Evolutionary conservation across 35 echinoderm and acorn worm species (phyloP), one percentile per base, ranked within the genome.

Genomic region (Amphiura filiformis): DNA sequence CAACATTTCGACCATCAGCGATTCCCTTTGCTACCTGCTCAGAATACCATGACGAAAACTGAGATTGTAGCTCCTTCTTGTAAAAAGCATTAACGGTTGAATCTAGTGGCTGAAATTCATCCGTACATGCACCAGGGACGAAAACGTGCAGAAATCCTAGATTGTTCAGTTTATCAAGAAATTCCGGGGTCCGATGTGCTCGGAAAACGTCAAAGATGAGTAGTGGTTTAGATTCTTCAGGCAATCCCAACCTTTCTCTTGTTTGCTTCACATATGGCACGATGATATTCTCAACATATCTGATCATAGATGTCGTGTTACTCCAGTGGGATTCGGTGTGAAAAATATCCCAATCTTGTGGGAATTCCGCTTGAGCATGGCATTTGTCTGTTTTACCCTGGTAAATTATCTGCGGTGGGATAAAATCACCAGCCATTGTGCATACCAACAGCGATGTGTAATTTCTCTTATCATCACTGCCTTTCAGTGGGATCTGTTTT

Each of bases 141-240:
- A 9, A 47, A 17, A 47, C 41, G 17, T 4, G 17, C 41, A 47
- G 41, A 9, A 17, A 4, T 9, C 41, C 41, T 9, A 17, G 41
- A 9, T 47, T 47, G 5, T 9, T 76, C 37, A 90, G 39, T 75
- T 79, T 76, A 9, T 90, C 17, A 0, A 3, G 36, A 37, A 90
- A 20, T 38, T 90, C 88, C 5, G 84, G 70, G 3, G 34, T 49
- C 13, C 32, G 36, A 64, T 83, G 88, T 20, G 79, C 88, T 0
- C 31, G 37, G 36, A 81, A 90, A 5, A 90, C 88, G 76, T 90
- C 88, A 90, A 82, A 90, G 14, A 83, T 84, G 18, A 82, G 4
- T 13, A 90, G 81, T 83, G 49, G 88, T 47, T 47, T 47, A 13
- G 33, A 30, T 36, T 31, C 28, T 31, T 31, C 13, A 13, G 84